A percentile compares a stretch with the other conserved stretches of the same genome.
Conservation (phyloP, 2,113 vertebrate genomes). For the Tamias sibiricus region DNA sequence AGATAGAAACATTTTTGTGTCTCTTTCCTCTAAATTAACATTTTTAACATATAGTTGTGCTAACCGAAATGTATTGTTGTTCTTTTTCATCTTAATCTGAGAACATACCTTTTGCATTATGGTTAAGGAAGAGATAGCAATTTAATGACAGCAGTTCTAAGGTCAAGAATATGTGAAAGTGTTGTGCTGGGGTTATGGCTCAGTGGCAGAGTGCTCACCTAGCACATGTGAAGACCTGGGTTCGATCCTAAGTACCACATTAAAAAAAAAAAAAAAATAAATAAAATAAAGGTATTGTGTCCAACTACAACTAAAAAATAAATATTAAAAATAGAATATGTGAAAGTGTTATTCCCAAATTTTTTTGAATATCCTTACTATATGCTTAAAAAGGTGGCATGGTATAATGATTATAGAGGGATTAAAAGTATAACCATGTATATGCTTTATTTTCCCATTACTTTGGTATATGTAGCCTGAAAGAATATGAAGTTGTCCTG, state of each 20-base stretch:
- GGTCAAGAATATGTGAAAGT: too few species aligned
- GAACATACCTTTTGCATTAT: neutral
- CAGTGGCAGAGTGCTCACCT: too few species aligned
- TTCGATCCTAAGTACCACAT: too few species aligned
- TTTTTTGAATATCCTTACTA: neutral
- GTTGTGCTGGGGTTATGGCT: too few species aligned
- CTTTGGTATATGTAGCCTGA: neutral
- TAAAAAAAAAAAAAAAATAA: too few species aligned
- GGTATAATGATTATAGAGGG: too few species aligned
- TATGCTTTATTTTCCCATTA: neutral
- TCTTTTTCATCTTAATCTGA: neutral
- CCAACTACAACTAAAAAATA: too few species aligned
- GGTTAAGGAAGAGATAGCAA: neutral
- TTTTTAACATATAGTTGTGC: neutral
- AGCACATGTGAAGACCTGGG: too few species aligned
- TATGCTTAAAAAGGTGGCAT: neutral
- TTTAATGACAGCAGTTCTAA: too few species aligned
- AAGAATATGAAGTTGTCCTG: neutral
- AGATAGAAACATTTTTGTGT: neutral
- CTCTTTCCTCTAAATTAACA: neutral
- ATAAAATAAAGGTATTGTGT: too few species aligned
- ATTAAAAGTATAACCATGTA: neutral
- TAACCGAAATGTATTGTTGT: neutral
- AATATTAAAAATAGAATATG: neutral
- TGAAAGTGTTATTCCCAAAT: neutral